Base-by-base conservation (phyloP, 2,888 invertebrate genomes). In the Yponomeuta sedellus region DNA sequence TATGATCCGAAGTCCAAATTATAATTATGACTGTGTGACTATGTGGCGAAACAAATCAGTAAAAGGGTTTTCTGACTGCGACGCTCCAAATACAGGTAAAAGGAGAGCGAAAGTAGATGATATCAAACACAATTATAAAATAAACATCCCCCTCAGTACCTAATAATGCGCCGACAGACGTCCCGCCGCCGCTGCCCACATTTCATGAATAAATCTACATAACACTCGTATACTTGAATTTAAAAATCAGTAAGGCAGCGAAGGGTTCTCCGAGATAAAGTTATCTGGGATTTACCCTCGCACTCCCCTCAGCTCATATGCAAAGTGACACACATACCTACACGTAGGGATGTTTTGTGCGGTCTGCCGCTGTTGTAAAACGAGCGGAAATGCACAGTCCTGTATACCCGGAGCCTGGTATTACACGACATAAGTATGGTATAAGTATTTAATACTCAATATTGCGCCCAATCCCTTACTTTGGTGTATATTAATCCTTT, bases 201-300 rank as follows among this genome's bases (percentile, higher is more conserved):
- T 16, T 52, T 52, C 44, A 52, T 52, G 44, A 52, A 52, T 52
- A 52, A 12, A 52, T 52, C 16, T 52, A 52, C 44, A 52, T 52
- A 52, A 52, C 44, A 52, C 44, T 52, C 44, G 44, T 52, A 52
- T 52, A 16, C 44, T 52, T 52, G 44, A 52, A 52, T 52, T 16
- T 12, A 52, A 52, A 52, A 52, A 52, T 52, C 44, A 52, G 44
- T 6, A 52, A 52, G 44, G 16, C 44, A 52, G 44, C 6, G 44
- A 52, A 52, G 44, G 44, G 44, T 16, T 52, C 34, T 52, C 44
- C 1, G 16, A 52, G 44, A 52, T 52, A 52, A 52, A 52, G 44
- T 52, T 52, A 52, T 52, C 44, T 52, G 44, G 44, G 44, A 52
- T 52, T 52, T 52, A 52, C 44, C 44, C 44, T 52, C 44, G 44